Conservation (phyloP, 2,888 invertebrate genomes). For the Ernsta delagoae region DNA sequence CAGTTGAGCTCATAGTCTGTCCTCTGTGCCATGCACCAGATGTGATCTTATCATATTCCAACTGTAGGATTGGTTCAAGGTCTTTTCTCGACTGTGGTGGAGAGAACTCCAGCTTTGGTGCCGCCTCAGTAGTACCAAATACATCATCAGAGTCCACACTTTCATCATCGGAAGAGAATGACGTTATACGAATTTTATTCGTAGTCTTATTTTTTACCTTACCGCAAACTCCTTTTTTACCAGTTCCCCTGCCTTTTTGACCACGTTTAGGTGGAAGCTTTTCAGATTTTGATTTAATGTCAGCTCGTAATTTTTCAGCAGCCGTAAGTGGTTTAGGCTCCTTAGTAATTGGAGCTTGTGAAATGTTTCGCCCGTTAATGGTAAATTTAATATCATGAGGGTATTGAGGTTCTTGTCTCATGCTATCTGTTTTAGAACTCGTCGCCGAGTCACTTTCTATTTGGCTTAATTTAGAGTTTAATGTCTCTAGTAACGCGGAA, state of each 20-base stretch:
- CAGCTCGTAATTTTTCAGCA: slow-evolving; percentile 78
- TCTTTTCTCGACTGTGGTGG: slow-evolving; percentile 91
- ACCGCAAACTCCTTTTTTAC: slow-evolving; percentile 82
- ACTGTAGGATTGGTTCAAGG: slow-evolving; percentile 89
- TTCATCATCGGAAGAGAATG: slow-evolving; percentile 87
- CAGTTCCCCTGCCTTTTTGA: slow-evolving; percentile 86
- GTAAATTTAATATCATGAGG: slow-evolving; percentile 83
- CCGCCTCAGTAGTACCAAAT: slow-evolving; percentile 90
- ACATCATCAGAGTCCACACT: slow-evolving; percentile 91
- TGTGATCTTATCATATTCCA: slow-evolving; percentile 88
- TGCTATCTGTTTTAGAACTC: slow-evolving; percentile 89
- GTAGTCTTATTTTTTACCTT: slow-evolving; percentile 86
- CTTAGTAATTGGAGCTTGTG: slow-evolving; percentile 71
- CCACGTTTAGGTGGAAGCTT: slow-evolving; percentile 87
- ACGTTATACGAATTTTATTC: slow-evolving; percentile 90
- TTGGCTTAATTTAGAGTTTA: slow-evolving; percentile 90
- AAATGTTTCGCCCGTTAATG: slow-evolving; percentile 75
- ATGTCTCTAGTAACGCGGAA: slow-evolving; percentile 87
- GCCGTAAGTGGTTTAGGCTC: slow-evolving; percentile 75
- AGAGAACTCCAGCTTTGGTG: slow-evolving; percentile 89
- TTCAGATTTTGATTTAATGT: slow-evolving; percentile 85
- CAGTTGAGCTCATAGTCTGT: slow-evolving; percentile 90
- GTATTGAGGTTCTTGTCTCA: slow-evolving; percentile 83
- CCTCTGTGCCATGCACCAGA: slow-evolving; percentile 88
- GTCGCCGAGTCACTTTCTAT: slow-evolving; percentile 91